phyloP scores from a whole-genome alignment of 2,797 vertebrate genomes.

The Tympanoctomys barrerae region DNA sequence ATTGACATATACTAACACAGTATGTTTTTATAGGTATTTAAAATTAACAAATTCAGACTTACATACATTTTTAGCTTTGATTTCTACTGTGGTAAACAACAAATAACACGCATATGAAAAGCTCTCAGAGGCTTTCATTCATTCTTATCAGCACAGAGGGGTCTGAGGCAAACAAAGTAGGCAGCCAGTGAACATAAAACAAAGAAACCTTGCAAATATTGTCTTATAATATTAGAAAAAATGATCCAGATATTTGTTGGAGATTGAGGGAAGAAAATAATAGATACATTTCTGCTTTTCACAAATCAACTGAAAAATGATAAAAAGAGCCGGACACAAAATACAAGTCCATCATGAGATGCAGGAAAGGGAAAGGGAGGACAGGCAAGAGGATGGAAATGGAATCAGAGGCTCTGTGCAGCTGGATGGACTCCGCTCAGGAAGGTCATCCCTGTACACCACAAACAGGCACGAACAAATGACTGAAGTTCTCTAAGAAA shows the following conservation, averaged over 20 bases:
- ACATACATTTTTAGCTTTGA: neutral
- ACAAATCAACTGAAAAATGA: slow-evolving; percentile 48
- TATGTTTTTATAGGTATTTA: neutral
- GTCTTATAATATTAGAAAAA: neutral
- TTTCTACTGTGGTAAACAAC: neutral
- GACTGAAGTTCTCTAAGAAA: neutral
- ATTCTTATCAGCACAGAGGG: neutral
- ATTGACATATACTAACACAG: neutral
- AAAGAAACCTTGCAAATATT: neutral
- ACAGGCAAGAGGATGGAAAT: neutral
- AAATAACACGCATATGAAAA: neutral
- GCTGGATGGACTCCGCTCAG: neutral
- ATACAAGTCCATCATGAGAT: neutral
- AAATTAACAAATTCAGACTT: neutral
- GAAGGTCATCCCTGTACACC: neutral
- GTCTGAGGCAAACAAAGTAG: neutral
- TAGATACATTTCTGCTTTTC: neutral
- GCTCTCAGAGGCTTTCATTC: neutral
- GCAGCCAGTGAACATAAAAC: neutral
- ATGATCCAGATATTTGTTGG: neutral
- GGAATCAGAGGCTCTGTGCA: too few species aligned
- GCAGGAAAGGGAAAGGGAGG: neutral
- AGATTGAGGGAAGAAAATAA: neutral
- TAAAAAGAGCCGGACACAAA: neutral
- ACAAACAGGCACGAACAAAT: neutral